Percentiles rank a stretch among this genome's conserved stretches.
These are phyloP conservation scores for Diarsia mendica DNA, from an alignment of 2,888 invertebrate species.

Conservation along the genomic window DNA sequence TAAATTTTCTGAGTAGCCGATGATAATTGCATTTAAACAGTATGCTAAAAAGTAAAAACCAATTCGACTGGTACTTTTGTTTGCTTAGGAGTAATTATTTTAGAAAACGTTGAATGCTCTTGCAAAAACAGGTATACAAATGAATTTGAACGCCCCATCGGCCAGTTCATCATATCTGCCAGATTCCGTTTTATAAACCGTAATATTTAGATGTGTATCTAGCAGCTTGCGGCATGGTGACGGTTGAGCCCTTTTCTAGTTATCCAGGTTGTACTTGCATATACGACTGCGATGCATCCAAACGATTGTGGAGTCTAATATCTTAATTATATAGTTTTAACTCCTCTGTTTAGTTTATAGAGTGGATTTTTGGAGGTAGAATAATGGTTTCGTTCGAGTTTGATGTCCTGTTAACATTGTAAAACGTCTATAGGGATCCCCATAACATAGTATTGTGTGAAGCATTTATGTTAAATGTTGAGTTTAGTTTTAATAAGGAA, in stretches of 20 bases:
- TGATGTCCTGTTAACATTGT: constrained; percentile 51
- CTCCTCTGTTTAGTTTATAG: constrained; percentile 65
- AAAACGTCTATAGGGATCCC: constrained; percentile 28
- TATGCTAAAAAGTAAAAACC: too few relatives aligned
- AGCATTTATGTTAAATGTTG: constrained; percentile 43
- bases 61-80: background rate
- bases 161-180: constrained; percentile 58
- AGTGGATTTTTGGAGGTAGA: constrained; percentile 70
- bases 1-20: background rate
- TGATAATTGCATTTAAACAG: too few relatives aligned
- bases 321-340: constrained; percentile 57
- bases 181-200: constrained; percentile 58
- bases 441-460: constrained; percentile 46
- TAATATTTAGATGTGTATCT: constrained; percentile 74
- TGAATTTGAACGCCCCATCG: constrained; percentile 14
- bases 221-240: constrained; percentile 88
- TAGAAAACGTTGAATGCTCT: background rate
- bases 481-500: constrained; percentile 10
- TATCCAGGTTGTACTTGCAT: constrained; percentile 60
- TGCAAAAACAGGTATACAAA: background rate
- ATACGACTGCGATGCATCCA: constrained; percentile 73
- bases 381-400: constrained; percentile 28
- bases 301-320: constrained; percentile 73
- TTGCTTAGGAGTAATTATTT: background rate
- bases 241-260: constrained; percentile 74